Percentiles rank a stretch among this genome's conserved stretches.
phyloP scores from a whole-genome alignment of 2,888 invertebrate species.

The Dryobota labecula region DNA sequence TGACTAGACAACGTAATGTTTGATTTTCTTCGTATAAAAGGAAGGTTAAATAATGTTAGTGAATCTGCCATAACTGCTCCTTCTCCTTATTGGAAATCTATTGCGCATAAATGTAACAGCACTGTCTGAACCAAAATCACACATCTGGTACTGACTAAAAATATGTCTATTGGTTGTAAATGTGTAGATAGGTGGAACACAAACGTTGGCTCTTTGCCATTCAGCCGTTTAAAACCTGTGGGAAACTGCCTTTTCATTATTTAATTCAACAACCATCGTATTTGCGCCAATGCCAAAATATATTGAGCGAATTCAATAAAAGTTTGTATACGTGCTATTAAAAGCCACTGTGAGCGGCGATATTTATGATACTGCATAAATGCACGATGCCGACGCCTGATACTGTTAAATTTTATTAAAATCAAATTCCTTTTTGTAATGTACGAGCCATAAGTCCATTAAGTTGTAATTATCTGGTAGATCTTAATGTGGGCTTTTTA shows the following conservation, averaged over 20 bases:
- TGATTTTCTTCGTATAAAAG: background rate
- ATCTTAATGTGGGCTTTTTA: slow-evolving; percentile 19
- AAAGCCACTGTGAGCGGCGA: slow-evolving; percentile 62
- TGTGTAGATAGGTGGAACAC: slow-evolving; percentile 66
- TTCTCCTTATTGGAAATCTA: slow-evolving; percentile 40
- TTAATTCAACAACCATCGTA: slow-evolving; percentile 87
- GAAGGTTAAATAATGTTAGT: slow-evolving; percentile 10
- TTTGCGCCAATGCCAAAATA: slow-evolving; percentile 85
- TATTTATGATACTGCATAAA: slow-evolving; percentile 66
- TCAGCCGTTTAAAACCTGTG: slow-evolving; percentile 83
- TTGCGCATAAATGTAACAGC: slow-evolving; percentile 51
- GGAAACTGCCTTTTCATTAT: slow-evolving; percentile 85
- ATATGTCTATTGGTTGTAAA: slow-evolving; percentile 65
- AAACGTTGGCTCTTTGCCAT: slow-evolving; percentile 84
- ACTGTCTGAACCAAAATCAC: slow-evolving; percentile 53
- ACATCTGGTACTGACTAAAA: slow-evolving; percentile 64
- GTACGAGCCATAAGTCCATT: slow-evolving; percentile 43
- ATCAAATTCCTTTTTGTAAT: slow-evolving; percentile 48
- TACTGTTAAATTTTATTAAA: slow-evolving; percentile 56
- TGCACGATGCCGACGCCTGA: slow-evolving; percentile 49
- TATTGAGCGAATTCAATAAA: slow-evolving; percentile 75
- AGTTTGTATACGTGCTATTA: slow-evolving; percentile 69
- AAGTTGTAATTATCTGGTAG: slow-evolving; percentile 16
- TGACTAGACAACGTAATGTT: background rate
- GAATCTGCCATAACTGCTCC: slow-evolving; percentile 13